Conservation (phyloP, 2,797 vertebrate species). For the Salarias fasciatus region DNA sequence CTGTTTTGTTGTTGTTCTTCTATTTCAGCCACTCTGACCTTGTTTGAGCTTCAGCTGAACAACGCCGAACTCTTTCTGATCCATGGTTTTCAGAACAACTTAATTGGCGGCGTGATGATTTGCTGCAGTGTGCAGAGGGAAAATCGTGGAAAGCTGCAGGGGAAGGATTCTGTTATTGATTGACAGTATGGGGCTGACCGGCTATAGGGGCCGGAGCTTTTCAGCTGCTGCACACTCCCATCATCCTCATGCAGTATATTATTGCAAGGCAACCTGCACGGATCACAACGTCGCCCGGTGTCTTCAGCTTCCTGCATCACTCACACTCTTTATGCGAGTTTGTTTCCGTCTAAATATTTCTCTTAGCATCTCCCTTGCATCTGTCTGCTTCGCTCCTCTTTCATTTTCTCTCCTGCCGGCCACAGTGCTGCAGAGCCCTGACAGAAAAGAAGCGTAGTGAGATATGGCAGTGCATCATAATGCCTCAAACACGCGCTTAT, state of each 20-base stretch:
- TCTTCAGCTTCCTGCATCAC: constrained; percentile 12
- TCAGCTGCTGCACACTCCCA: constrained; percentile 45
- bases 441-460: constrained; percentile 73
- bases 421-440: constrained; percentile 73
- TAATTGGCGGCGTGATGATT: constrained; percentile 16
- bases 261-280: constrained; percentile 20
- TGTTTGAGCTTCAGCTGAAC: background rate
- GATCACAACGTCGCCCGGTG: constrained; percentile 8
- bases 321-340: constrained; percentile 21
- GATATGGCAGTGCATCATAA: constrained; percentile 79
- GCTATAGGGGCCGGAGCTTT: constrained; percentile 28
- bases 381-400: background rate
- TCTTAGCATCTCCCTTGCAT: constrained; percentile 15
- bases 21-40: too few species aligned
- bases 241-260: constrained; percentile 14
- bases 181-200: constrained; percentile 62
- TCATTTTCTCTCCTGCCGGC: constrained; percentile 28
- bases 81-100: background rate
- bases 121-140: constrained; percentile 62
- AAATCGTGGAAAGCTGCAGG: constrained; percentile 45
- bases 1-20: background rate
- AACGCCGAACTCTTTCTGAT: constrained; percentile 17
- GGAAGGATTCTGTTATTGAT: constrained; percentile 68
- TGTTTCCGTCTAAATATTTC: constrained; percentile 37
- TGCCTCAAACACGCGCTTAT: constrained; percentile 66